Conservation (phyloP, 37 sponge, comb jelly and placozoan genomes). For the Chondrosia reniformis region DNA sequence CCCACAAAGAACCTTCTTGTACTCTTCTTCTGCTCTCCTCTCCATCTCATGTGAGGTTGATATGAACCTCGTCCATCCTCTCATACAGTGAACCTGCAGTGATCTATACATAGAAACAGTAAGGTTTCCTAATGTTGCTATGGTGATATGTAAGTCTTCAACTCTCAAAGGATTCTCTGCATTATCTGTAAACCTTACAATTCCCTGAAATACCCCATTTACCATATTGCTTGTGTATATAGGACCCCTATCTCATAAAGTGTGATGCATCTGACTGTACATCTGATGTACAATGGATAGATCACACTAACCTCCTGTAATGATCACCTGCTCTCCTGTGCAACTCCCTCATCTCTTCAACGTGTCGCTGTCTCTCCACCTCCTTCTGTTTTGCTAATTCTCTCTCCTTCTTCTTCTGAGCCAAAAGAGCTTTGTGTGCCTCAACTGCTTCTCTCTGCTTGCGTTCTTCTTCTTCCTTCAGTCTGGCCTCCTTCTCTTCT, state of each 20-base stretch:
- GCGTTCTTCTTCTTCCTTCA: slow-evolving; percentile 46
- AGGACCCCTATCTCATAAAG: too few relatives aligned
- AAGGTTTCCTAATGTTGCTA: too few relatives aligned
- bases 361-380: not conserved
- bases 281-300: too few relatives aligned
- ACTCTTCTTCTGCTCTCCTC: not conserved
- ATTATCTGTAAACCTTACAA: too few relatives aligned
- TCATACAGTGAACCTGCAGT: too few relatives aligned
- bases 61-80: slow-evolving; percentile 3
- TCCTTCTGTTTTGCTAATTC: slow-evolving; percentile 46
- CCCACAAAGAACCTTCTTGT: not conserved
- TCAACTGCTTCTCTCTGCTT: slow-evolving; percentile 22
- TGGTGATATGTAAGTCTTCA: too few relatives aligned
- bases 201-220: too few relatives aligned
- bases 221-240: too few relatives aligned
- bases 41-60: not conserved
- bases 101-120: too few relatives aligned
- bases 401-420: slow-evolving; percentile 51
- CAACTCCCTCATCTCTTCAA: not conserved
- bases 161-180: too few relatives aligned
- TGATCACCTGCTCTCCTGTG: not conserved
- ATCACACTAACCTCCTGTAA: too few relatives aligned
- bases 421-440: slow-evolving; percentile 30
- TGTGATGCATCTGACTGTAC: too few relatives aligned
- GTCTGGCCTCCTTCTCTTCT: slow-evolving; percentile 14